Conservation (phyloP, 2,113 vertebrate species). For the Rana temporaria region DNA sequence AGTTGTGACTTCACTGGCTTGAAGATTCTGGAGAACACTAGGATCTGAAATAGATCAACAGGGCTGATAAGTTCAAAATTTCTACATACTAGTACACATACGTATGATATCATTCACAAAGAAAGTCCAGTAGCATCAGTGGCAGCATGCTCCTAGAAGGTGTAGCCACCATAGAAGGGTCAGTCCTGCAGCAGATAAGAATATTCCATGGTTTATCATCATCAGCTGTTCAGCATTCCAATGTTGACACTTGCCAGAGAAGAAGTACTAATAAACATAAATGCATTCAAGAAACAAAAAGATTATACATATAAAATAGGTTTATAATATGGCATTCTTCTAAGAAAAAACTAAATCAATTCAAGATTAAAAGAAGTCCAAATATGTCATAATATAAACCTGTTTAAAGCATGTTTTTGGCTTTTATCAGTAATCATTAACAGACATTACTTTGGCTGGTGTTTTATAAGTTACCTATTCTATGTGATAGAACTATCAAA, state of each 20-base stretch:
- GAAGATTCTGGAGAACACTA: conserved; percentile 28
- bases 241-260: not conserved
- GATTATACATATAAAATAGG: not conserved
- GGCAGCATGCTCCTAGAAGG: not conserved
- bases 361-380: not conserved
- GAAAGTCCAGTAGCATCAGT: not conserved
- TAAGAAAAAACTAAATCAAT: not conserved
- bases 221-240: not conserved
- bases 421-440: not conserved
- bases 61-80: not conserved
- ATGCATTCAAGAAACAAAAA: not conserved
- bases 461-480: conserved; percentile 6
- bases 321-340: not conserved
- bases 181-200: not conserved
- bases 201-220: not conserved
- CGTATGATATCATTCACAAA: no score
- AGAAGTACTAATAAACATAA: not conserved
- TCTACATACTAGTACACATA: not conserved
- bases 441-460: conserved; percentile 24
- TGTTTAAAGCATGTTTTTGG: not conserved
- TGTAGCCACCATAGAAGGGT: no score
- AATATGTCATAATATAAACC: not conserved
- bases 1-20: not conserved
- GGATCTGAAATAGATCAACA: conserved; percentile 33
- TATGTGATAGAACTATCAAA: not conserved